Conservation (phyloP, 2,797 vertebrate species). For the Hipposideros larvatus region DNA sequence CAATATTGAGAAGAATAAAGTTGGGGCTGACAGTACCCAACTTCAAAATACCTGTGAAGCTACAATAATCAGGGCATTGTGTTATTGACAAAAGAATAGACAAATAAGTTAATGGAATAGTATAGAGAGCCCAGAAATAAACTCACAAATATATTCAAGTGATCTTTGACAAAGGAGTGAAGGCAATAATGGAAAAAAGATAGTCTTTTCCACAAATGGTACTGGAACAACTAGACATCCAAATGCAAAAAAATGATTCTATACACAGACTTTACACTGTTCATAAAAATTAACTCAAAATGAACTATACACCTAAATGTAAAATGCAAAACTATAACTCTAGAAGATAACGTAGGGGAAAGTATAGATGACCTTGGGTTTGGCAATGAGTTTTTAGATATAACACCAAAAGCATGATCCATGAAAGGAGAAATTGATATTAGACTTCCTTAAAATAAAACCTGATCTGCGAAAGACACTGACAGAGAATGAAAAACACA, state of each 20-base stretch:
- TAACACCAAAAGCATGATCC: neutral
- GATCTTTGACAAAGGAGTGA: neutral
- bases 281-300: conserved; percentile 6
- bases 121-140: neutral
- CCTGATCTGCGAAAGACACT: neutral
- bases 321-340: neutral
- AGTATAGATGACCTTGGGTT: neutral
- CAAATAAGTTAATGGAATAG: neutral
- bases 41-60: neutral
- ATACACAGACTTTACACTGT: neutral
- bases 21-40: neutral
- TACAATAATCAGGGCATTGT: neutral
- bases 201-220: neutral
- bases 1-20: neutral
- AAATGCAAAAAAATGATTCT: neutral
- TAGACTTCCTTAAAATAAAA: neutral
- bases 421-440: neutral
- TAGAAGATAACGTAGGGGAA: neutral
- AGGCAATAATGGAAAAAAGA: neutral
- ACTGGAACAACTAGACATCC: neutral
- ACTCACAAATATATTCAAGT: neutral
- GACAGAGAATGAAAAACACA: neutral
- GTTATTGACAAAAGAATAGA: neutral
- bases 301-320: neutral
- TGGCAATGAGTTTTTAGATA: neutral